Evolutionary conservation across 2,797 vertebrate species (phyloP).

Genomic region (Peromyscus melanophrys): DNA sequence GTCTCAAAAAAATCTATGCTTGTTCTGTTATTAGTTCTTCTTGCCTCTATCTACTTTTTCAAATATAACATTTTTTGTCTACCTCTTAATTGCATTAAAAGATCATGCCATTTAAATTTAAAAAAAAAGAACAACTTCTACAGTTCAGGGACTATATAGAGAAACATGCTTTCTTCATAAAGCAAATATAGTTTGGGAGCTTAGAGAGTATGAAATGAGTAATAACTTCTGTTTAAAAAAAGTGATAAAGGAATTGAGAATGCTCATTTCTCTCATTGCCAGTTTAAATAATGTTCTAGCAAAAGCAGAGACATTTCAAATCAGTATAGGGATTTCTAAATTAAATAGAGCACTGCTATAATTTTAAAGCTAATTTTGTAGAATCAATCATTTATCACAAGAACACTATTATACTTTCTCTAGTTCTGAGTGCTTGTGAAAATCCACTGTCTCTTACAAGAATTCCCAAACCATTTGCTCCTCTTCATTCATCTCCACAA

Average conservation of each 20-base stretch:
- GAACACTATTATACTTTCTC: background rate
- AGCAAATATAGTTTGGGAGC: conserved; percentile 50
- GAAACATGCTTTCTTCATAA: conserved; percentile 16
- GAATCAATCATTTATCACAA: conserved; percentile 37
- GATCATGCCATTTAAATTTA: background rate
- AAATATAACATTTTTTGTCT: conserved; percentile 23
- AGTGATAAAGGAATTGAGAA: conserved; percentile 50
- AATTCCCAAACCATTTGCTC: conserved; percentile 24
- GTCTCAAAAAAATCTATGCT: background rate
- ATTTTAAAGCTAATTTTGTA: conserved; percentile 61
- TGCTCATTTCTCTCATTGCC: background rate
- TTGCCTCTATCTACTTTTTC: background rate
- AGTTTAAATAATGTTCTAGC: conserved; percentile 60
- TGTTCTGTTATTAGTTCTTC: background rate
- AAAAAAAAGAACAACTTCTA: background rate
- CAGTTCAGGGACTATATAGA: background rate
- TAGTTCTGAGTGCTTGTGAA: conserved; percentile 49
- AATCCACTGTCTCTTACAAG: background rate
- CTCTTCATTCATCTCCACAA: background rate
- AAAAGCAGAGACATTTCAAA: conserved; percentile 51
- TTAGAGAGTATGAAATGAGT: conserved; percentile 48
- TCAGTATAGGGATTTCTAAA: conserved; percentile 43
- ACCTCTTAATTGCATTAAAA: conserved; percentile 16
- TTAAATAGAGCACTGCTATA: conserved; percentile 41
- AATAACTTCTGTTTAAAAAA: conserved; percentile 66